phyloP scores from a whole-genome alignment of 1,140 invertebrate genomes.

The Macrostomum lignano region DNA sequence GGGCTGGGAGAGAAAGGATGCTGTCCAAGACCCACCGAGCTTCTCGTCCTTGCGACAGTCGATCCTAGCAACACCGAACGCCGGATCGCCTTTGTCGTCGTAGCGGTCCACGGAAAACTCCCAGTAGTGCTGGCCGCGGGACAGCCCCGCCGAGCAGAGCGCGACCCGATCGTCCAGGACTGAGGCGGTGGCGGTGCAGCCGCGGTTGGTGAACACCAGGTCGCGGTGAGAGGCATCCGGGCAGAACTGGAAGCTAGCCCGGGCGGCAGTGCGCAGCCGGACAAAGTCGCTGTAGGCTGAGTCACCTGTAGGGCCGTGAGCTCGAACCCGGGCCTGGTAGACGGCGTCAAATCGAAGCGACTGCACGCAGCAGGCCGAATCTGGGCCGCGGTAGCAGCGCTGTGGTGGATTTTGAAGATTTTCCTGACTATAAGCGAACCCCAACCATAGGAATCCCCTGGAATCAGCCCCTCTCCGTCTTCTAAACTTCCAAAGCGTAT shows the following conservation, averaged over 20 bases:
- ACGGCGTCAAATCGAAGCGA: slow-evolving; percentile 85
- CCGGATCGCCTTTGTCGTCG: slow-evolving; percentile 76
- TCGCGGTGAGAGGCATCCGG: too few relatives aligned
- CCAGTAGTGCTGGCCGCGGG: slow-evolving; percentile 88
- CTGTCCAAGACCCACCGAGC: slow-evolving; percentile 72
- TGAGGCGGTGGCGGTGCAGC: neutral
- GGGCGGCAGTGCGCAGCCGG: slow-evolving; percentile 77
- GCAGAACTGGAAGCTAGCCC: too few relatives aligned
- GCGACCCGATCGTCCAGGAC: slow-evolving; percentile 63
- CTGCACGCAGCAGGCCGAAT: slow-evolving; percentile 85
- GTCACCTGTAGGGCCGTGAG: slow-evolving; percentile 77
- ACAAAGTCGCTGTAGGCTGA: slow-evolving; percentile 76
- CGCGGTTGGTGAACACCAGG: neutral
- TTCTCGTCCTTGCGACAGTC: slow-evolving; percentile 68
- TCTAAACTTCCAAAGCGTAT: too few relatives aligned
- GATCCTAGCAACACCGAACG: slow-evolving; percentile 66
- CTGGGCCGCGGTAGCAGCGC: slow-evolving; percentile 81
- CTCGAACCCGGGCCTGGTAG: slow-evolving; percentile 84
- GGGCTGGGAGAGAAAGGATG: too few relatives aligned
- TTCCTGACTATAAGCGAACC: too few relatives aligned
- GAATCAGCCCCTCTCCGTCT: too few relatives aligned
- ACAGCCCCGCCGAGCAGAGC: slow-evolving; percentile 65
- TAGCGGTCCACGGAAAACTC: slow-evolving; percentile 64
- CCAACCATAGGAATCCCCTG: too few relatives aligned
- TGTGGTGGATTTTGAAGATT: too few relatives aligned